Base-by-base conservation (phyloP, 2,888 invertebrate genomes). In the Dolomedes plantarius region DNA sequence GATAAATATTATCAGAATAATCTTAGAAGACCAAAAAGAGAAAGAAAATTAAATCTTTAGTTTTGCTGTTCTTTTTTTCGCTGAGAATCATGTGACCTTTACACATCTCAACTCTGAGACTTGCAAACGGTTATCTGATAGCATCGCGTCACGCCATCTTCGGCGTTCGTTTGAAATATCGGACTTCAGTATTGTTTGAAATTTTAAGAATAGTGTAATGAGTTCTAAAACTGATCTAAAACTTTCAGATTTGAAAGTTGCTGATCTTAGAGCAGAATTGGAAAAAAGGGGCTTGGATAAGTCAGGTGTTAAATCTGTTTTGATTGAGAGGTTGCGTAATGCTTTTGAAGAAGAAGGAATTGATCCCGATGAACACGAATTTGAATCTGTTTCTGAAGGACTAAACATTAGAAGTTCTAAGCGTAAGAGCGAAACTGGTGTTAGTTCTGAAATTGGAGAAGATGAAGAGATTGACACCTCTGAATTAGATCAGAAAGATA, bases 361-460 rank as follows among this genome's bases (percentile, higher is more conserved):
- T 82, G 94, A 96, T 92, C 95, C 96, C 1, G 94, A 94, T 13
- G 94, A 94, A 32, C 94, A 93, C 91, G 91, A 94, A 67, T 95
- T 95, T 91, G 93, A 94, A 88, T 90, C 91, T 31, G 93, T 93
- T 88, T 19, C 27, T 16, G 46, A 75, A 7, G 13, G 31, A 1
- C 0, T 7, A 29, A 41, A 9, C 41, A 5, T 41, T 19, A 71
- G 36, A 41, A 41, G 23, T 62, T 41, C 64, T 0, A 83, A 83
- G 13, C 76, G 77, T 0, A 71, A 56, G 41, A 67, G 28, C 46
- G 69, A 41, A 7, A 39, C 19, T 19, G 27, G 41, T 27, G 27
- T 27, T 1, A 31, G 27, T 19, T 32, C 56, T 23, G 85, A 79
- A 11, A 64, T n/a, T 32, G 82, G 75, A 3, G 86, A 86, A 9